These are phyloP conservation scores for Pegoplata infirma DNA, from an alignment of 2,888 invertebrate species.

Conservation along the genomic window DNA sequence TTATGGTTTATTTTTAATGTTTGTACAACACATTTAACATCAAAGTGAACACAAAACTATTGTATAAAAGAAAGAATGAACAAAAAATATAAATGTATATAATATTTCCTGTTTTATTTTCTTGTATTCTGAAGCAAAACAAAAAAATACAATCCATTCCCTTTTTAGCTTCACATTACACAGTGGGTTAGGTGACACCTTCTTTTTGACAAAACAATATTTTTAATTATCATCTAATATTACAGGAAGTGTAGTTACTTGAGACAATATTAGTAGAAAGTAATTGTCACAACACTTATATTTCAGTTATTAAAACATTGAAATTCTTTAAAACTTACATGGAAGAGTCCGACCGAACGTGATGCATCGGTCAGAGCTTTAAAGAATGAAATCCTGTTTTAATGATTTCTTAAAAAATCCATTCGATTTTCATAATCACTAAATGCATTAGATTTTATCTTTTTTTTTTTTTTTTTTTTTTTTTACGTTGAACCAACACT, in stretches of 20 bases:
- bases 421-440: no score
- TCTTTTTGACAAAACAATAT: conserved; percentile 15
- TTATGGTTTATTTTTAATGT: conserved; percentile 48
- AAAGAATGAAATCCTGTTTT: no score
- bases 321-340: no score
- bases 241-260: conserved; percentile 48
- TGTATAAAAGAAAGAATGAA: conserved; percentile 4
- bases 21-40: conserved; percentile 21
- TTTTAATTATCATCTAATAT: conserved; percentile 10
- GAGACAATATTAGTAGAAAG: no score
- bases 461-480: no score
- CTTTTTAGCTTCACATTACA: conserved; percentile 48
- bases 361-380: no score
- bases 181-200: conserved; percentile 45
- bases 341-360: no score
- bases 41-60: conserved; percentile 2
- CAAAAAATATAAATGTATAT: conserved; percentile 36
- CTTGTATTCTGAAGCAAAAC: conserved; percentile 9
- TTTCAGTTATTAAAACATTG: no score
- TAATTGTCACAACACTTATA: no score
- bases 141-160: conserved; percentile 54
- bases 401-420: no score
- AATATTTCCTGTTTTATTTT: conserved; percentile 42
- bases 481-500: no score
- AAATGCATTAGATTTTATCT: no score